Evolutionary conservation across 1,140 invertebrate species (phyloP).

Genomic region (Brachionus koreanus): DNA sequence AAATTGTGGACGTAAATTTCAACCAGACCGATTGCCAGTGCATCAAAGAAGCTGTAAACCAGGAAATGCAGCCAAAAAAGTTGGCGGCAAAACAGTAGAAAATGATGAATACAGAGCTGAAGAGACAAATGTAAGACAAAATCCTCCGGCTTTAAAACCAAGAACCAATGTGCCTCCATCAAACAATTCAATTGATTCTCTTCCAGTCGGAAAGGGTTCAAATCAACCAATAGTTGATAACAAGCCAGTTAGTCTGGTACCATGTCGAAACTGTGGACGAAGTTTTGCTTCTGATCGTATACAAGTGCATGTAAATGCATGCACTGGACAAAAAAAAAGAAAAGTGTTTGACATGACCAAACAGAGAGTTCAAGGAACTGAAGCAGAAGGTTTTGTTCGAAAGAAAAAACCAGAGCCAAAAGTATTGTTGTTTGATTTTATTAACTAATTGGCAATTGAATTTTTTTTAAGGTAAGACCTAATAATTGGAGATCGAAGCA

Average conservation of each 20-base stretch:
- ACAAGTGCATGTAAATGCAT: constrained; percentile 74
- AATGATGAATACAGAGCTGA: not conserved
- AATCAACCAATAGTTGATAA: not conserved
- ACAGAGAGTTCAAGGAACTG: constrained; percentile 77
- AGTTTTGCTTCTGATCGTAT: constrained; percentile 75
- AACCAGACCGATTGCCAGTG: constrained; percentile 65
- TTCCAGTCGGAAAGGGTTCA: not conserved
- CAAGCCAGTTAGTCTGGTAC: constrained; percentile 46
- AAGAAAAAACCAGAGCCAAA: constrained; percentile 48
- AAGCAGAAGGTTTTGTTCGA: constrained; percentile 72
- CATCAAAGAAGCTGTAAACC: constrained; percentile 66
- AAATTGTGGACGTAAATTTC: constrained; percentile 68
- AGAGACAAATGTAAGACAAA: not conserved
- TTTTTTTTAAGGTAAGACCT: constrained; percentile 46
- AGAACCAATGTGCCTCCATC: not conserved
- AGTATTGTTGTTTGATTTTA: not conserved
- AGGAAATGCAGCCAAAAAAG: constrained; percentile 46
- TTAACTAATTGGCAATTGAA: not conserved
- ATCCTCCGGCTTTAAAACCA: not conserved
- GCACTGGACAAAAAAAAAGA: constrained; percentile 63
- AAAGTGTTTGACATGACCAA: constrained; percentile 81
- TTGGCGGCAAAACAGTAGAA: not conserved
- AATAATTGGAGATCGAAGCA: constrained; percentile 84
- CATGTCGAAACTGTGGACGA: constrained; percentile 58
- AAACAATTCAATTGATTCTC: not conserved